Base-by-base conservation (phyloP, 2,888 invertebrate species). In the Lasioglossum leucozonium region DNA sequence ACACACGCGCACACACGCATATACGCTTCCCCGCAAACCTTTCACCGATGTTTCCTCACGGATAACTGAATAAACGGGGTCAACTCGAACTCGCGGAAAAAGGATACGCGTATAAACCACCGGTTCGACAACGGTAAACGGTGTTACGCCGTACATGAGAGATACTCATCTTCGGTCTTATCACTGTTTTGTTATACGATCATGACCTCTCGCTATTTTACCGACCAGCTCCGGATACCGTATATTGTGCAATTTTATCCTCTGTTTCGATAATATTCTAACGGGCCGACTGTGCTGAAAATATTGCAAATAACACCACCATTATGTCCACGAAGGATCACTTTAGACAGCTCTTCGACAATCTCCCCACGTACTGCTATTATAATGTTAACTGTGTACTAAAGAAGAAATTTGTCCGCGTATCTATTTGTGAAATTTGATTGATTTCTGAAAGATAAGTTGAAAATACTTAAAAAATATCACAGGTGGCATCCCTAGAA, bases 31-130 rank as follows among this genome's bases (percentile, higher is more conserved):
- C 22, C 11, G 37, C 10, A 18, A 75, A 40, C n/a, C 16, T 40
- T 40, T 58, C 58, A n/a, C 18, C 47, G 58, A 69, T 58, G 77
- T 26, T 74, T 40, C 42, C n/a, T 30, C 26, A n/a, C 18, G 47
- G 51, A 67, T 47, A 42, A 71, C 37, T n/a, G 69, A 69, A 69
- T 69, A 69, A 69, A 69, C 40, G 69, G 40, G 40, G 69, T 37
- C 69, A 69, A 40, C 37, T 69, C 13, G 13, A 11, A 58, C 26
- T 22, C 18, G 22, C 37, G 34, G 22, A 4, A 18, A 6, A 47
- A 67, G 26, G 30, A 62, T 16, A 5, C 5, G 6, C 55, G 62
- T 5, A 30, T 30, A 62, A 30, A 62, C 16, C 18, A 30, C 34
- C 30, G 62, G 16, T 62, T 26, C 62, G 30, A 62, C 65, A 65